These are phyloP conservation scores for Campylomormyrus tamandua DNA, from an alignment of 2,113 vertebrate genomes.

Conservation along the genomic window DNA sequence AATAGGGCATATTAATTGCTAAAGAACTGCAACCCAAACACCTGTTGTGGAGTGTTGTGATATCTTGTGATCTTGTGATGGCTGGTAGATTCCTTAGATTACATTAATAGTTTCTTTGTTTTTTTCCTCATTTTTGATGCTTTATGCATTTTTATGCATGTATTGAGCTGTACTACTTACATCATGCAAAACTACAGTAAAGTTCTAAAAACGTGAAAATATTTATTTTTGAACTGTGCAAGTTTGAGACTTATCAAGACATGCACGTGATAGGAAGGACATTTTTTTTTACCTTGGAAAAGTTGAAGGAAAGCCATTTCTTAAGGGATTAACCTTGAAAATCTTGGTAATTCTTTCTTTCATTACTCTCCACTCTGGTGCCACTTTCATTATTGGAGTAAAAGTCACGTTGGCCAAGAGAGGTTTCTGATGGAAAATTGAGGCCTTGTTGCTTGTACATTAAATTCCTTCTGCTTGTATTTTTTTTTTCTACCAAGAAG, in stretches of 20 bases:
- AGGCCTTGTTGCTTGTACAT: not conserved
- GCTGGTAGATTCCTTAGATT: not conserved
- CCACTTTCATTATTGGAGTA: constrained; percentile 8
- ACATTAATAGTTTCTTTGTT: not conserved
- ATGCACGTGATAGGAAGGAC: not conserved
- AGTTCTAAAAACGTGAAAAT: not conserved
- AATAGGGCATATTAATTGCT: not conserved
- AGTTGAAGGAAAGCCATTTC: constrained; percentile 17
- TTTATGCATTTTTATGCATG: too few relatives aligned
- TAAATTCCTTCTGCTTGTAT: not conserved
- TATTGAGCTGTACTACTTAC: not conserved
- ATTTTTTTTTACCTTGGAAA: not conserved
- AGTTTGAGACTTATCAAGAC: not conserved
- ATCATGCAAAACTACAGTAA: not conserved
- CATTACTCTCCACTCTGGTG: constrained; percentile 5
- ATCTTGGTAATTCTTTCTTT: constrained; percentile 15
- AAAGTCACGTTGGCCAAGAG: not conserved
- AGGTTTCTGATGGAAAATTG: constrained; percentile 9
- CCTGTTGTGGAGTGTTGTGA: not conserved
- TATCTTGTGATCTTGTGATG: not conserved
- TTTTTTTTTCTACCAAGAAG: not conserved
- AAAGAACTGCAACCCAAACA: not conserved
- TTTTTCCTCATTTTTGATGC: not conserved
- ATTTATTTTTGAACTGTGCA: not conserved
- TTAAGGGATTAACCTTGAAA: constrained; percentile 27